Percentiles rank a stretch among this genome's conserved stretches.
Conservation (phyloP, 1,140 invertebrate genomes). For the Dreissena rostriformis region DNA sequence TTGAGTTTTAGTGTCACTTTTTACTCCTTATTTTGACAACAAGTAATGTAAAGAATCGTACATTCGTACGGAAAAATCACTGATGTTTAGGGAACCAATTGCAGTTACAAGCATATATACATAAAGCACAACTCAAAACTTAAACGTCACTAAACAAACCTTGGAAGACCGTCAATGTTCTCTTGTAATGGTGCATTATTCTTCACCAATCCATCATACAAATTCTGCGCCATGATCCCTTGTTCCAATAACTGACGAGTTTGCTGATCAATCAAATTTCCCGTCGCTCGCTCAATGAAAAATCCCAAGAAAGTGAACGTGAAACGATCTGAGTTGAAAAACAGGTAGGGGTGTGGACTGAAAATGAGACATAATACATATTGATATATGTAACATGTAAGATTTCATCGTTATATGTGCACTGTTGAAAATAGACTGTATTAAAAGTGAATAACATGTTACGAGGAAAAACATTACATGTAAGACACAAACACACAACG, state of each 20-base stretch:
- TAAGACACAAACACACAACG: background rate
- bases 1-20: background rate
- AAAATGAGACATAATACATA: conserved; percentile 35
- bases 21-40: background rate
- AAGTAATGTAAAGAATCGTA: background rate
- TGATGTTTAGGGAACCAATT: conserved; percentile 4
- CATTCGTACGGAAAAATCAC: background rate
- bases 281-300: conserved; percentile 67
- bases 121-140: background rate
- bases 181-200: conserved; percentile 72
- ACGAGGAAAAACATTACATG: background rate
- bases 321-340: conserved; percentile 75
- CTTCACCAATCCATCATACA: conserved; percentile 65
- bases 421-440: background rate
- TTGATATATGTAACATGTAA: background rate
- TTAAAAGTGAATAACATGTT: background rate
- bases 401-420: background rate
- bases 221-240: conserved; percentile 62
- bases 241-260: conserved; percentile 62
- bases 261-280: conserved; percentile 70
- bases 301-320: conserved; percentile 78
- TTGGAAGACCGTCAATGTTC: conserved; percentile 73
- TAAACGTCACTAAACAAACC: conserved; percentile 52
- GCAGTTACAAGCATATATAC: background rate
- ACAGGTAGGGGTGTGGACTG: conserved; percentile 78